Evolutionary conservation across 2,797 vertebrate genomes (phyloP), one percentile per base, ranked within the genome.

Genomic region (Arvicola amphibius): DNA sequence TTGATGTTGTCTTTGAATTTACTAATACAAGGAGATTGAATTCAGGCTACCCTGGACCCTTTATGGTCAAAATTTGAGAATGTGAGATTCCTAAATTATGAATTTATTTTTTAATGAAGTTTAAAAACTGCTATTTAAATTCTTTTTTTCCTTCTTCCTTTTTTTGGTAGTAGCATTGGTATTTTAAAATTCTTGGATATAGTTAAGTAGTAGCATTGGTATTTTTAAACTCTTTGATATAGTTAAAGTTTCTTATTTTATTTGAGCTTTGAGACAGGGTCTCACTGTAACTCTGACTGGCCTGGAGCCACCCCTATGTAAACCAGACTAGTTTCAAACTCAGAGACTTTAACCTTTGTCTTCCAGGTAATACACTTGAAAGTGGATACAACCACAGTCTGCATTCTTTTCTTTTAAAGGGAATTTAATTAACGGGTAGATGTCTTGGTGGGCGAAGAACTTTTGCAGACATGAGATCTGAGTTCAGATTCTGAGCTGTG

Each of bases 41-140:
- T 21, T 88, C 48, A 56, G n/a, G 32, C 91, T 59, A 83, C 37
- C 78, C 23, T 40, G 43, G 76, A 87, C 34, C 81, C 53, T 88
- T 92, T 37, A 6, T 37, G 83, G 23, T 19, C 69, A 74, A 69
- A 77, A 78, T 78, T 81, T 86, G 25, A 43, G 17, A 90, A 56
- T 81, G 40, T 10, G 43, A 76, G 69, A 84, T 86, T 25, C n/a
- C 13, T 74, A 61, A 87, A 32, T 56, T 43, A 78, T 25, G 2
- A 32, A n/a, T 94, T 92, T 96, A 67, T 96, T 96, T n/a, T 34
- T 90, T 92, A 67, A 53, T 95, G 32, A 96, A 91, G 76, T 84
- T 69, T 6, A 67, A 85, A 67, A 65, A 63, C 32, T 63, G 27
- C 7, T 84, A 81, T 25, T 81, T 40, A 63, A 83, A 29, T 84